These are phyloP conservation scores for Poecilia gillii DNA, from an alignment of 2,797 vertebrate genomes.

Conservation along the genomic window DNA sequence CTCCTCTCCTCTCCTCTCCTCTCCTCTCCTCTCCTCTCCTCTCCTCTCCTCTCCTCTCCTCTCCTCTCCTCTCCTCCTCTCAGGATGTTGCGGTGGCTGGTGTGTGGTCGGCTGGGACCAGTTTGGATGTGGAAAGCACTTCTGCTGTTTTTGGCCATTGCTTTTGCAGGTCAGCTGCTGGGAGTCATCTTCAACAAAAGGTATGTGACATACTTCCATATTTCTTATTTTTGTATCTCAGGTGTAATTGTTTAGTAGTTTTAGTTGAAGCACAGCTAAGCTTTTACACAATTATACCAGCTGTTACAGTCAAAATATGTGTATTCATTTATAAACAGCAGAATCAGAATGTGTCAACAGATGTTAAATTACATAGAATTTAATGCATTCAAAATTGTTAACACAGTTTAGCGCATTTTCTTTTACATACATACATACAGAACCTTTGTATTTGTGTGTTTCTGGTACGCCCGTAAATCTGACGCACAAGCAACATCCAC, in stretches of 20 bases:
- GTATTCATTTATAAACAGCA: neutral
- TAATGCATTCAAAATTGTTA: too few species aligned
- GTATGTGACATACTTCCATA: conserved; percentile 63
- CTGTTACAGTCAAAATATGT: neutral
- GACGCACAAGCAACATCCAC: too few species aligned
- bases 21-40: neutral
- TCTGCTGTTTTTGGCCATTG: conserved; percentile 85
- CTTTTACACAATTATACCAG: neutral
- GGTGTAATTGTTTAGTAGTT: fast-evolving
- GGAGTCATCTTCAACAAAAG: conserved; percentile 87
- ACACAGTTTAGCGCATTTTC: too few species aligned
- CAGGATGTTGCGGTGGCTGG: conserved; percentile 83
- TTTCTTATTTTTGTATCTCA: neutral
- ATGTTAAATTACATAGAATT: neutral
- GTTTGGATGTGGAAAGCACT: conserved; percentile 85
- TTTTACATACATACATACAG: too few species aligned
- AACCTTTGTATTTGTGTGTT: too few species aligned
- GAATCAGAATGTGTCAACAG: neutral
- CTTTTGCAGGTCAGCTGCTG: conserved; percentile 86
- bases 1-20: neutral
- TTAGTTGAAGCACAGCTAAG: neutral
- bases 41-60: neutral
- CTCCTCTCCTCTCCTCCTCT: neutral
- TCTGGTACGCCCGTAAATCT: too few species aligned
- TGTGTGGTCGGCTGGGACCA: conserved; percentile 76